Evolutionary conservation across 2,888 invertebrate genomes (phyloP), one percentile per base, ranked within the genome.

Genomic region (Cheilosia variabilis): DNA sequence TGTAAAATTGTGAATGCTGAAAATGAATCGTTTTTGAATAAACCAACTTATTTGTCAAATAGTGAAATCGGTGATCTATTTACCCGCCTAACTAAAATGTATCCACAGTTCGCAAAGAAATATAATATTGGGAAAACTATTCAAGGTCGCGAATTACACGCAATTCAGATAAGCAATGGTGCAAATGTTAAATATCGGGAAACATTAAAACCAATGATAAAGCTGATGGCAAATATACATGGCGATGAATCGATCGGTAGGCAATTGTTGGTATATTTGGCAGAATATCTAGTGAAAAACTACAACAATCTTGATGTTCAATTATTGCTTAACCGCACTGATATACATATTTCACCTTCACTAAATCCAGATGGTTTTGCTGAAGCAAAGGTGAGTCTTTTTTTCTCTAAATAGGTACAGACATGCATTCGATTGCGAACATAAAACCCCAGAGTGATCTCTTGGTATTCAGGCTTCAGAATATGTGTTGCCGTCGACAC

Each of bases 301-400:
- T 97, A 96, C 90, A 95, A 94, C 0, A 93, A 95, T 87, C 93
- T 93, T 0, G 93, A 96, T 79, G 93, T 98, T 2, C 96, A 96
- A 52, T 86, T 71, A 4, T 58, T 91, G 2, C 88, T 91, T 1
- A 95, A 99, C 90, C 94, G 93, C 0, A 98, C 98, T 0, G 96
- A 99, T 91, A 97, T 99, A 87, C 98, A 96, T 92, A 93, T 99
- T 88, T 96, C 99, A 96, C 99, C 99, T 0, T 96, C 98, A 0
- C 95, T 99, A 94, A 99, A 99, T 93, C 99, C 99, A 47, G 94
- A 99, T 94, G 99, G 99, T 3, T 99, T 96, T 93, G 97, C 97
- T 90, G 94, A 93, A 71, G 96, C 98, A 66, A 90, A 93, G 94
- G 97, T 97, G 71, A 89, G 88, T 87, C 80, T 37, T 45, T 17